These are phyloP conservation scores for Scatophagus argus DNA, from an alignment of 2,113 vertebrate species.

Conservation along the genomic window DNA sequence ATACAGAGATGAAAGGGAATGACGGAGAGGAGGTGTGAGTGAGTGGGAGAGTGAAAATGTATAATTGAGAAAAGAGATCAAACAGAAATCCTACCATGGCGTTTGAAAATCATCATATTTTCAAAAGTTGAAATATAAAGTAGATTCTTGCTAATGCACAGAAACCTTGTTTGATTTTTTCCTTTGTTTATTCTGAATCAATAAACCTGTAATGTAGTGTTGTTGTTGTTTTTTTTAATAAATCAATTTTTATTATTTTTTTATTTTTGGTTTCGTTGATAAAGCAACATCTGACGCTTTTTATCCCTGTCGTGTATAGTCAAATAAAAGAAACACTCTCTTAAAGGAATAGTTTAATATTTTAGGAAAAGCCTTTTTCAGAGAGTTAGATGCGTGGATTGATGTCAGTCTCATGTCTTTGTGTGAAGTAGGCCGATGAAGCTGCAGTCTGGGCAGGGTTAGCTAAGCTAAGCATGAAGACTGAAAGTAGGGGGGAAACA, in stretches of 20 bases:
- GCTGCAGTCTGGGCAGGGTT: background rate
- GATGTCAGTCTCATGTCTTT: background rate
- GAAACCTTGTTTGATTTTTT: background rate
- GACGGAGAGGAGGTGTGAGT: constrained; percentile 53
- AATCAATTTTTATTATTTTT: background rate
- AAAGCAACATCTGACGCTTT: background rate
- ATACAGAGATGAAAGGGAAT: constrained; percentile 57
- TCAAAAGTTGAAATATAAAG: constrained; percentile 16
- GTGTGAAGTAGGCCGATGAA: too few relatives aligned
- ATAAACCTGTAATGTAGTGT: background rate
- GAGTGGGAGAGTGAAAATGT: constrained; percentile 53
- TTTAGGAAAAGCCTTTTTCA: background rate
- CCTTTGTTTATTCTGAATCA: constrained; percentile 5
- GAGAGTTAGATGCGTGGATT: background rate
- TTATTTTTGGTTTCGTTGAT: background rate
- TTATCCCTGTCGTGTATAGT: background rate
- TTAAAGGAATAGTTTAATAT: background rate
- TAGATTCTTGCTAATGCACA: constrained; percentile 20
- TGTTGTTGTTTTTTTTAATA: background rate
- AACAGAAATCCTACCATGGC: constrained; percentile 34
- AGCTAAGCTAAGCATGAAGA: too few relatives aligned
- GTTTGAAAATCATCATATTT: constrained; percentile 49
- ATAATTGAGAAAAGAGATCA: constrained; percentile 56
- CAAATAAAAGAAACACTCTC: background rate
- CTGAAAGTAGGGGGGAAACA: background rate